phyloP scores from a whole-genome alignment of 2,797 vertebrate species.

The Bucorvus abyssinicus region DNA sequence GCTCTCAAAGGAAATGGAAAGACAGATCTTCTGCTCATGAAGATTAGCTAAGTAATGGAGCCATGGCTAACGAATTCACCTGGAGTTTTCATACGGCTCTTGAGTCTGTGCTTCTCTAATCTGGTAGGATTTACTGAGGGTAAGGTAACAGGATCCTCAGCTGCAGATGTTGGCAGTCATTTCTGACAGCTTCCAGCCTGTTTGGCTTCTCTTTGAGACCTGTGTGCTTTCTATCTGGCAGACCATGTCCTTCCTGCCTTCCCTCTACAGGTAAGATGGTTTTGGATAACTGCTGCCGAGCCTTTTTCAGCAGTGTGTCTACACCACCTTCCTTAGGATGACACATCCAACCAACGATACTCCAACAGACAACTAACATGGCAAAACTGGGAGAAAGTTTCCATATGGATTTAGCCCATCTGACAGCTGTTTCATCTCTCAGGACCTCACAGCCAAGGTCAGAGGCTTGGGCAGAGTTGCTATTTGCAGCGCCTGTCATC shows the following conservation, averaged over 20 bases:
- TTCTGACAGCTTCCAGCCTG: neutral
- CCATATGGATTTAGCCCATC: neutral
- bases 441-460: conserved; percentile 11
- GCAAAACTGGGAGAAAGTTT: neutral
- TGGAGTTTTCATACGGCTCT: neutral
- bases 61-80: neutral
- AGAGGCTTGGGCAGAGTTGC: conserved; percentile 14
- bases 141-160: neutral
- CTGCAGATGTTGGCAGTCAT: neutral
- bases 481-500: neutral
- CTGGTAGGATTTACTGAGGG: neutral
- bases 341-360: neutral
- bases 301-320: neutral
- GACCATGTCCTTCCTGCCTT: neutral
- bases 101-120: neutral
- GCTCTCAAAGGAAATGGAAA: conserved; percentile 1
- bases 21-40: neutral
- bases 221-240: neutral
- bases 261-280: neutral
- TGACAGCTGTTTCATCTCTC: neutral
- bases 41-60: conserved; percentile 9
- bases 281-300: neutral
- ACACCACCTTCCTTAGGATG: neutral
- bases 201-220: neutral
- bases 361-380: neutral